Conservation (phyloP, 2,888 invertebrate genomes). For the Volucella inflata region DNA sequence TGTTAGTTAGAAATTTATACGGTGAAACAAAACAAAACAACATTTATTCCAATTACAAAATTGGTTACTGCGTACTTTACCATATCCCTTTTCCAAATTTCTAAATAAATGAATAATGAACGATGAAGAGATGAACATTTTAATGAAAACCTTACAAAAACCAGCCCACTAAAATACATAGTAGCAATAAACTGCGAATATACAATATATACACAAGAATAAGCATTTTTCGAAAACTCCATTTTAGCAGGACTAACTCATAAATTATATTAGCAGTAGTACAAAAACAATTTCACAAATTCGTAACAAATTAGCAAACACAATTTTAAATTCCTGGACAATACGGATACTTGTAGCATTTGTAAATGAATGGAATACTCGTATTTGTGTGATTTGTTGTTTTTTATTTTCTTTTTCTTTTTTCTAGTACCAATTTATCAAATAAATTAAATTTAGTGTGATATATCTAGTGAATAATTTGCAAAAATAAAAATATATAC, state of each 20-base stretch:
- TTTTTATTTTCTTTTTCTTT: not conserved
- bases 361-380: too few species aligned
- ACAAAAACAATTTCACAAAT: slow-evolving; percentile 28
- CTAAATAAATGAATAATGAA: too few species aligned
- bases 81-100: too few species aligned
- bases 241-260: slow-evolving; percentile 49
- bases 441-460: slow-evolving; percentile 3
- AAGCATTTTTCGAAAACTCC: slow-evolving; percentile 26
- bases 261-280: slow-evolving; percentile 24
- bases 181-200: not conserved
- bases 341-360: slow-evolving; percentile 36
- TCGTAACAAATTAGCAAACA: slow-evolving; percentile 34
- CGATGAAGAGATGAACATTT: not conserved
- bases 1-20: too few species aligned
- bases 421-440: not conserved
- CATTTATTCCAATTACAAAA: too few species aligned
- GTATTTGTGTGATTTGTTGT: too few species aligned
- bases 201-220: slow-evolving; percentile 13
- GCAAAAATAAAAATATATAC: not conserved
- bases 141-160: not conserved
- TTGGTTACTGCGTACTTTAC: too few species aligned
- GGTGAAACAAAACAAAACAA: too few species aligned
- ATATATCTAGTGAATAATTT: not conserved
- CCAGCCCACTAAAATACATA: not conserved
- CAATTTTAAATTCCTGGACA: slow-evolving; percentile 16